Percentiles rank a stretch among this genome's conserved stretches.
Conservation (phyloP, 53 echinoderm and acorn worm genomes). For the Actinopyga echinites region DNA sequence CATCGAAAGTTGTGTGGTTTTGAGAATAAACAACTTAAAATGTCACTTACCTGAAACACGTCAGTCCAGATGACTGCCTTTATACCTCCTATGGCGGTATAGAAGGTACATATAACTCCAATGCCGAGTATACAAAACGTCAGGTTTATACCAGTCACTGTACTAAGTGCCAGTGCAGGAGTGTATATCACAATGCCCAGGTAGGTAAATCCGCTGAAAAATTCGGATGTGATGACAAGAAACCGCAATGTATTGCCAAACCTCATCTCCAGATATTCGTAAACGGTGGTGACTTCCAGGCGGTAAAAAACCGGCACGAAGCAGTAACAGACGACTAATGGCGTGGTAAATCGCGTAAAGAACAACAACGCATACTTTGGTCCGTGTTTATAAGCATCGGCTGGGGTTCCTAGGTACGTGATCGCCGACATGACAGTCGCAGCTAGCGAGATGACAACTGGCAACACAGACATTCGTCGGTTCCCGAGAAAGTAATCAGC, state of each 20-base stretch:
- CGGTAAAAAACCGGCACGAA: slow-evolving; percentile 11
- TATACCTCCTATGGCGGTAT: slow-evolving; percentile 39
- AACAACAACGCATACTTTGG: background rate
- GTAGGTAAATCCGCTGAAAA: background rate
- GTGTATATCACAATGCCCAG: slow-evolving; percentile 11
- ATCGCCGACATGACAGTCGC: background rate
- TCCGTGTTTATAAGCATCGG: background rate
- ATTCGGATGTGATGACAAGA: background rate
- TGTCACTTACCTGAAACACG: no score
- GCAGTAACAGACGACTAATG: background rate
- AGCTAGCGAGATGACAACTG: background rate
- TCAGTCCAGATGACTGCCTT: no score
- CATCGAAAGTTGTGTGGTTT: no score
- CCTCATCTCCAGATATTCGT: slow-evolving; percentile 13
- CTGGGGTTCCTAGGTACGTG: slow-evolving; percentile 5
- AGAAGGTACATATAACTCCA: background rate
- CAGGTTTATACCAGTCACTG: background rate
- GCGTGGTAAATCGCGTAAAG: background rate
- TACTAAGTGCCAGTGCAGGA: background rate
- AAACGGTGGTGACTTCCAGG: background rate
- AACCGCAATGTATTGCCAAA: background rate
- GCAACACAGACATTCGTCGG: background rate
- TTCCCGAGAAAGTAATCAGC: slow-evolving; percentile 1
- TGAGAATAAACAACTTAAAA: no score
- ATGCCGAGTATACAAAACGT: background rate